Base-by-base conservation (phyloP, 35 echinoderm and acorn worm genomes). In the Apostichopus californicus region DNA sequence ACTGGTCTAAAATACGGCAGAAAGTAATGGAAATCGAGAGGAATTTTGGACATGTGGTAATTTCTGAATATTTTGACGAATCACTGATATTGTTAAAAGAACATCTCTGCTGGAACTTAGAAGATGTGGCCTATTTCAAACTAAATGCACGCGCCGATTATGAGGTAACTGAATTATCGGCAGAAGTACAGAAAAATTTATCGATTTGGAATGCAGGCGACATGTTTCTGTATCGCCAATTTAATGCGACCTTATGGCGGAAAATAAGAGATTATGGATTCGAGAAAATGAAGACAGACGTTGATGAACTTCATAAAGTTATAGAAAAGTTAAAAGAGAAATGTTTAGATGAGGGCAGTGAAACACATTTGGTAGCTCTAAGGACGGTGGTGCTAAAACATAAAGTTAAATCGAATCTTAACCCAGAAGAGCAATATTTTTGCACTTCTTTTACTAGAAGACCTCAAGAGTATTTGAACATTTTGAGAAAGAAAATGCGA, bases 41-140 rank as follows among this genome's bases (percentile, higher is more conserved):
- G 5, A 59, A 92, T 55, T 92, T 95, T 86, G 57, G 87, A 54
- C 72, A 93, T 14, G 94, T 91, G 20, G 11, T 95, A 55, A 83
- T 95, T 15, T 22, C 94, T 13, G 94, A 95, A 55, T 93, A 95
- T 75, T 95, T 95, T 26, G 91, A 95, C 11, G 94, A 95, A 65
- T 95, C 94, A 6, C 77, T 95, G 77, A 90, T 95, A 73, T 28
- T 95, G 22, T 78, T 95, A 11, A 95, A 95, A 77, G 73, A 93
- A 1, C 61, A 80, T 9, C 72, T 95, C 5, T 95, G 94, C 66
- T 95, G 94, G 94, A 86, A 90, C 17, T 90, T 93, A 14, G 86
- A 93, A 60, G 94, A 95, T 55, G 78, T 95, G 18, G 77, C 72
- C 5, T 93, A 95, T 78, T 71, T 95, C 8, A 87, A 78, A 59